Base-by-base conservation (phyloP, 2,113 vertebrate species). In the Donacobius atricapilla region DNA sequence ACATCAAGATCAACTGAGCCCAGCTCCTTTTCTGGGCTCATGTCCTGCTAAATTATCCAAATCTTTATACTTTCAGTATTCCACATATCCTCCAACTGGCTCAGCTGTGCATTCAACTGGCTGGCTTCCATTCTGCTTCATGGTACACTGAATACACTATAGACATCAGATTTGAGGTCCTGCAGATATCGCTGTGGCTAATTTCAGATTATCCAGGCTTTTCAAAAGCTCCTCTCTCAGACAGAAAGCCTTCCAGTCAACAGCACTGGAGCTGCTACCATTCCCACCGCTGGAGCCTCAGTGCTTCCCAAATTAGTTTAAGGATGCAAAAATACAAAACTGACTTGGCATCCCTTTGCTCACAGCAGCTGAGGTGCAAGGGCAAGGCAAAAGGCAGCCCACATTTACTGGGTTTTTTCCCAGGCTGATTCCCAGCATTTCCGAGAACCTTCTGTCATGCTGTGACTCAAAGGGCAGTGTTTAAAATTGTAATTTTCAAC, bases 291-390 rank as follows among this genome's bases (percentile, higher is more conserved):
- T 53, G 9, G 5, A 63, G 45, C 13, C 8, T 54, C 64, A 48
- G 60, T 31, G 31, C 28, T 81, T 80, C 27, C 31, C 8, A 48
- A 22, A 3, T 31, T 25, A 47, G 6, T 19, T 48, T 39, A 80
- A n/a, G n/a, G 37, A 47, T 14, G 4, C 15, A 23, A 33, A 54
- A 66, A 28, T 27, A 63, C 5, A 53, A 45, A 75, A 50, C 22
- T 9, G 0, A 35, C 54, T 85, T 33, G 3, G 9, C 3, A 0
- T 39, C n/a, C 66, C 56, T 8, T 42, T 53, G 57, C 37, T 70
- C n/a, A 53, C 3, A 1, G 45, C 35, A 83, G 35, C n/a, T 12
- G 39, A 44, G 28, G 45, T 4, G 5, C 54, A 37, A 24, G 16
- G 23, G 16, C 69, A 40, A 65, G 28, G 10, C 11, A 57, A 75